These are phyloP conservation scores for Crocuta crocuta DNA, from an alignment of 2,113 vertebrate genomes.

Conservation along the genomic window DNA sequence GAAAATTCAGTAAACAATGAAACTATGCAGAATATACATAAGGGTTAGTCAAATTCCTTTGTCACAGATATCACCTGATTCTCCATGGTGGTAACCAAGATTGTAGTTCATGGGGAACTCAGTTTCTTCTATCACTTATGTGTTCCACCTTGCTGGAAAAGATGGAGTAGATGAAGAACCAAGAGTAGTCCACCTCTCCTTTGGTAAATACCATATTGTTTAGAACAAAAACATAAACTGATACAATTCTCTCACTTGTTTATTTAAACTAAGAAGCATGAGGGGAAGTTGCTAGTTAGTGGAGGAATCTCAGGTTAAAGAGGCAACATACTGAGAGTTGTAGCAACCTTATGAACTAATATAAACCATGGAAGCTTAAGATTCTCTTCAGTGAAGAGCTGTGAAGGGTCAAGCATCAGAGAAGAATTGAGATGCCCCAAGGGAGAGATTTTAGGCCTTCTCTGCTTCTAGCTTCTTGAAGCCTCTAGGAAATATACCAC, in stretches of 20 bases:
- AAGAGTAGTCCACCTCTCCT: background rate
- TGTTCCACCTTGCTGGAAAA: background rate
- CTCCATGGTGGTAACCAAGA: background rate
- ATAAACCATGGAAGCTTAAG: constrained; percentile 31
- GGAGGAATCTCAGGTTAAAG: constrained; percentile 26
- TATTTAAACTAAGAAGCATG: constrained; percentile 49
- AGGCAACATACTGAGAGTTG: background rate
- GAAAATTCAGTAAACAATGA: background rate
- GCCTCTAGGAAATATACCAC: constrained; percentile 32
- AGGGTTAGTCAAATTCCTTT: background rate
- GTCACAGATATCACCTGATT: background rate
- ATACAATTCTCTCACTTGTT: constrained; percentile 8
- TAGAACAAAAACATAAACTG: constrained; percentile 1
- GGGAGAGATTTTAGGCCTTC: constrained; percentile 28
- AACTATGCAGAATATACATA: background rate
- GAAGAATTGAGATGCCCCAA: background rate
- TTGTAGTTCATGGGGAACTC: background rate
- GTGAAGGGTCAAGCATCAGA: background rate
- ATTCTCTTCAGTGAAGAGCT: constrained; percentile 36
- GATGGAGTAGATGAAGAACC: background rate
- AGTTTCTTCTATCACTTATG: background rate
- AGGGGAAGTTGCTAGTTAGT: constrained; percentile 30
- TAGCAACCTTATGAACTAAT: background rate
- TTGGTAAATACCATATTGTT: background rate
- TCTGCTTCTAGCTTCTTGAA: constrained; percentile 43